A percentile compares a stretch with the other conserved stretches of the same genome.
These are phyloP conservation scores for Odocoileus hemionus DNA, from an alignment of 2,113 vertebrate species.

Conservation along the genomic window DNA sequence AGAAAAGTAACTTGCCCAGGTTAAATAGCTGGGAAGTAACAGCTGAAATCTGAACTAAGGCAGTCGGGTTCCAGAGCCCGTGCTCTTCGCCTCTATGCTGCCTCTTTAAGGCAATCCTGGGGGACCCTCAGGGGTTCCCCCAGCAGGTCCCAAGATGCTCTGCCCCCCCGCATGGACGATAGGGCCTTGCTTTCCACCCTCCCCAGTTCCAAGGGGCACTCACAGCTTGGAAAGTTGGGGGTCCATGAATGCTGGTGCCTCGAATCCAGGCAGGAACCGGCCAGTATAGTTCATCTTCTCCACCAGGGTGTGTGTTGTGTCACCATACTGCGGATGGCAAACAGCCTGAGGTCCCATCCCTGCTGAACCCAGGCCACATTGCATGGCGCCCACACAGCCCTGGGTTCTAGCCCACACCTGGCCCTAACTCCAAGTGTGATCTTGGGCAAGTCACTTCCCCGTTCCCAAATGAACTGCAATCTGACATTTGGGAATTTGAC, in stretches of 20 bases:
- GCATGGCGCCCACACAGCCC: accelerated
- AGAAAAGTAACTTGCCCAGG: not conserved
- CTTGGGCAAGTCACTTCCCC: not conserved
- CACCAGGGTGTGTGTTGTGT: slow-evolving; percentile 96
- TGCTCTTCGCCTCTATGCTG: not conserved
- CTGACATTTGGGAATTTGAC: not conserved
- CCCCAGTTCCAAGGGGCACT: slow-evolving; percentile 62
- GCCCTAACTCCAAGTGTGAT: not conserved
- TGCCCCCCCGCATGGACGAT: accelerated
- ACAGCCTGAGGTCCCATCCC: not conserved
- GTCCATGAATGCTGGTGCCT: slow-evolving; percentile 81
- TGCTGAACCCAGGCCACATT: not conserved
- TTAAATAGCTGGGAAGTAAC: not conserved
- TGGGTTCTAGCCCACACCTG: accelerated
- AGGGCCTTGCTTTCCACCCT: accelerated
- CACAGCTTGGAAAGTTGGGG: slow-evolving; percentile 87
- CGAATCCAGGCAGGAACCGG: slow-evolving; percentile 90
- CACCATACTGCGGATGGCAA: slow-evolving; percentile 85
- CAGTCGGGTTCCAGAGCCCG: not conserved
- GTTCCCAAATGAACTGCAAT: not conserved
- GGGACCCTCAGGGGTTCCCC: no score
- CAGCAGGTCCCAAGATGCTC: not conserved
- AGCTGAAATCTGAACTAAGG: not conserved
- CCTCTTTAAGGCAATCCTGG: not conserved
- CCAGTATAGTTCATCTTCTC: slow-evolving; percentile 91